Conservation (phyloP, 2,888 invertebrate species). For the Microctonus aethiopoides region DNA sequence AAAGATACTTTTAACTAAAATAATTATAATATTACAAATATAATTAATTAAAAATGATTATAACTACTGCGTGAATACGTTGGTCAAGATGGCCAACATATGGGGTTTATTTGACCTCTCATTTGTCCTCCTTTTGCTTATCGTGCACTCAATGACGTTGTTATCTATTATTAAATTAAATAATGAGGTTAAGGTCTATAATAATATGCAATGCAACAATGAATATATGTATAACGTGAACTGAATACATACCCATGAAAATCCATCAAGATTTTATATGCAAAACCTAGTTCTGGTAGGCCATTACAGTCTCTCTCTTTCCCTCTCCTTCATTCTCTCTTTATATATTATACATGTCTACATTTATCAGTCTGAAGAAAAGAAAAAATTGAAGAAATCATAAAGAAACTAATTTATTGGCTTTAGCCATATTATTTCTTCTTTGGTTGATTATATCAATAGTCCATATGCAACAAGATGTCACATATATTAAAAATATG, state of each 20-base stretch:
- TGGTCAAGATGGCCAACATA: too few species aligned
- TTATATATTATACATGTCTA: neutral
- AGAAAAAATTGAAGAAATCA: neutral
- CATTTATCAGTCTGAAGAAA: neutral
- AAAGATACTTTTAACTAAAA: too few species aligned
- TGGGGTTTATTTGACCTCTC: neutral
- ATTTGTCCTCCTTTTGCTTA: conserved; percentile 2
- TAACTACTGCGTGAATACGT: too few species aligned
- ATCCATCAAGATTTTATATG: neutral
- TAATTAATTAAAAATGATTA: too few species aligned
- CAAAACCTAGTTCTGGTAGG: neutral
- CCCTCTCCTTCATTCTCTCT: too few species aligned
- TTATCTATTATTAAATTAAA: conserved; percentile 19
- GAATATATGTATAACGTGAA: neutral
- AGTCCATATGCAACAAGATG: conserved; percentile 50
- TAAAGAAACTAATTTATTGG: neutral
- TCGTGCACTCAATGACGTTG: neutral
- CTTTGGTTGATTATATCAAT: conserved; percentile 40
- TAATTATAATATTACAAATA: too few species aligned
- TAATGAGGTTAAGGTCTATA: conserved; percentile 16
- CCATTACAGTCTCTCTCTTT: neutral
- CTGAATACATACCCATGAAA: conserved; percentile 6
- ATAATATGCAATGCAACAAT: neutral
- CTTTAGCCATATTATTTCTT: neutral
- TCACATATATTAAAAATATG: conserved; percentile 45